Evolutionary conservation across 2,888 invertebrate species (phyloP), one percentile per base, ranked within the genome.

Genomic region (Malthinus seriepunctatus): DNA sequence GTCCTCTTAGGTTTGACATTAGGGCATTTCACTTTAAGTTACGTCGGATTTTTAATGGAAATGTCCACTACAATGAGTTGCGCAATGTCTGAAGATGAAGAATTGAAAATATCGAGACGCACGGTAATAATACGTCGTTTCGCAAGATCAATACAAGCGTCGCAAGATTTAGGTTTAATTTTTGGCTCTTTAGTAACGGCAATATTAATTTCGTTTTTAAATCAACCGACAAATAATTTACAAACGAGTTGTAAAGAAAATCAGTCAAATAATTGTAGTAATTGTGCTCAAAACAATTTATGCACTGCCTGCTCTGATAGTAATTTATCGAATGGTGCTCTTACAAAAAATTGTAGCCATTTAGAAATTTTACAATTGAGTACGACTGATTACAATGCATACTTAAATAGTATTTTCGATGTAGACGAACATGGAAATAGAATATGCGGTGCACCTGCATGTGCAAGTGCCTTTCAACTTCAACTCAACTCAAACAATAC

Each of bases 361-460:
- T 49, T 44, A 15, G 42, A 48, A 42, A 44, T 49, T 42, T 34
- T 49, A 44, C 48, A 55, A 42, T 23, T 39, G 32, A 42, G 23
- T 61, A 8, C 61, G 65, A 14, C 70, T 61, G 71, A 75, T 46
- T 75, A 74, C 64, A 70, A 62, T 56, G 67, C 71, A 8, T 73
- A 72, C 46, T 70, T 81, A 51, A 81, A 82, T 64, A 81, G 80
- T 45, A 80, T 83, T 62, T 84, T 83, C 70, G 81, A 81, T 65
- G 76, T 79, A 32, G 81, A 82, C 57, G 83, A 83, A 65, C 77
- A 78, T 47, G 83, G 83, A 1, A 82, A 82, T 38, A 72, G 84
- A 39, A 77, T 85, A n/a, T 86, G 86, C 63, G 86, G 86, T 1
- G 80, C 83, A 3, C 80, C 80, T 51, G 82, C 85, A 60, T 86